phyloP scores from a whole-genome alignment of 1,140 invertebrate genomes.

The Ostrea denselamellosa region DNA sequence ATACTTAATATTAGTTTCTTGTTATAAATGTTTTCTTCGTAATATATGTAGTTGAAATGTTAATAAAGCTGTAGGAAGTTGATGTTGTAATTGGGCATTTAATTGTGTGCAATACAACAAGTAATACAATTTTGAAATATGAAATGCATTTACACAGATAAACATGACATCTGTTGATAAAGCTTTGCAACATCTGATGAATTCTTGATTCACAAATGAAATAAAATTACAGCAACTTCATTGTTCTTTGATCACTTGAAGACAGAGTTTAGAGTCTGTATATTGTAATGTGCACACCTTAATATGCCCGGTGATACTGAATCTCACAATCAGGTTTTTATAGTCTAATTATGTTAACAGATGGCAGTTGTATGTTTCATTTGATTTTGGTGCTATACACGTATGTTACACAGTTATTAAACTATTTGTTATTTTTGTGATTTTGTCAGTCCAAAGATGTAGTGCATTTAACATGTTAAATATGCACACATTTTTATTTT shows the following conservation, averaged over 20 bases:
- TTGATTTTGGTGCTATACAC: slow-evolving; percentile 26
- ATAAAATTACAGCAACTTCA: not conserved
- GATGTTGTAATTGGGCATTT: not conserved
- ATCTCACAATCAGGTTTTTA: not conserved
- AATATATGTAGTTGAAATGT: not conserved
- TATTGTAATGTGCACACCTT: slow-evolving; percentile 16
- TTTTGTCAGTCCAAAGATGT: slow-evolving; percentile 11
- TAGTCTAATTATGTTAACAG: not conserved
- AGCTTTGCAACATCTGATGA: not conserved
- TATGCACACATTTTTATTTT: not conserved
- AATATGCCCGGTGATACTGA: slow-evolving; percentile 7
- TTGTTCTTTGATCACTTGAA: not conserved
- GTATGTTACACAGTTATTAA: slow-evolving; percentile 12
- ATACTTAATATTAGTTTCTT: not conserved
- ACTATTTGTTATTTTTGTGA: not conserved
- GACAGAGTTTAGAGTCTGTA: not conserved
- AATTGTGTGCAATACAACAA: not conserved
- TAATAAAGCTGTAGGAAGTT: not conserved
- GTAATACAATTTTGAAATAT: not conserved
- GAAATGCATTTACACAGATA: not conserved
- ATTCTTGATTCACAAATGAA: not conserved
- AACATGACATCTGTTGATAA: not conserved
- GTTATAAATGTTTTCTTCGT: not conserved
- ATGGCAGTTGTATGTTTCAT: not conserved
- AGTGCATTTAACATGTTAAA: slow-evolving; percentile 14